These are phyloP conservation scores for Aphidius ervi DNA, from an alignment of 1,140 invertebrate species.

Conservation along the genomic window DNA sequence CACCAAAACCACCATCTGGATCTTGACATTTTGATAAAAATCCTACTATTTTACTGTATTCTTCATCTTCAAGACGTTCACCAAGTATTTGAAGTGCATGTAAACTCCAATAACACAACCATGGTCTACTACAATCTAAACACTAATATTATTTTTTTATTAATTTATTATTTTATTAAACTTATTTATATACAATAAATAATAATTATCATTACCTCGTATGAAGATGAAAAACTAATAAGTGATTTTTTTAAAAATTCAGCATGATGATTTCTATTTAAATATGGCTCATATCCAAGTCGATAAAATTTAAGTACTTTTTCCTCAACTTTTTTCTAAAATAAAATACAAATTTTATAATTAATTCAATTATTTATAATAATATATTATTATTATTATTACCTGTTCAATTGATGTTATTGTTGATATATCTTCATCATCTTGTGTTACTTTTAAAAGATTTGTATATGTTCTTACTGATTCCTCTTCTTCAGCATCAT, in stretches of 20 bases:
- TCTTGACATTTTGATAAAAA: slow-evolving; percentile 76
- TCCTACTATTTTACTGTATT: slow-evolving; percentile 62
- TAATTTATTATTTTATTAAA: slow-evolving; percentile 15
- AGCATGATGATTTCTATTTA: slow-evolving; percentile 64
- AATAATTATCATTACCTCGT: slow-evolving; percentile 57
- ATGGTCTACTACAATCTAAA: slow-evolving; percentile 90
- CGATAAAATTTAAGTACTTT: slow-evolving; percentile 62
- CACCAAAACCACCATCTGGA: slow-evolving; percentile 85
- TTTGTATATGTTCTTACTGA: slow-evolving; percentile 23
- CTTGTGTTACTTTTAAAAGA: slow-evolving; percentile 23
- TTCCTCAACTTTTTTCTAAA: slow-evolving; percentile 65
- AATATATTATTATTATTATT: slow-evolving; percentile 8
- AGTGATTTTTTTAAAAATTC: slow-evolving; percentile 69
- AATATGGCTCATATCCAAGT: slow-evolving; percentile 56
- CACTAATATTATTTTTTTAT: slow-evolving; percentile 50
- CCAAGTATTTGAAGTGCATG: slow-evolving; percentile 84
- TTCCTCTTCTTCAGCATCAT: slow-evolving; percentile 24
- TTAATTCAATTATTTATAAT: slow-evolving; percentile 11
- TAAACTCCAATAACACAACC: slow-evolving; percentile 94
- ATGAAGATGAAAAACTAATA: slow-evolving; percentile 61
- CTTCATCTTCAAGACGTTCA: slow-evolving; percentile 63
- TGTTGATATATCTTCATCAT: slow-evolving; percentile 28
- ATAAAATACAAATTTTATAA: slow-evolving; percentile 27
- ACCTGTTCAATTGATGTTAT: slow-evolving; percentile 29
- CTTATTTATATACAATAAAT: slow-evolving; percentile 17